Percentiles rank a stretch among this genome's conserved stretches.
phyloP scores from a whole-genome alignment of 2,797 vertebrate species.

The Buceros bicornis region DNA sequence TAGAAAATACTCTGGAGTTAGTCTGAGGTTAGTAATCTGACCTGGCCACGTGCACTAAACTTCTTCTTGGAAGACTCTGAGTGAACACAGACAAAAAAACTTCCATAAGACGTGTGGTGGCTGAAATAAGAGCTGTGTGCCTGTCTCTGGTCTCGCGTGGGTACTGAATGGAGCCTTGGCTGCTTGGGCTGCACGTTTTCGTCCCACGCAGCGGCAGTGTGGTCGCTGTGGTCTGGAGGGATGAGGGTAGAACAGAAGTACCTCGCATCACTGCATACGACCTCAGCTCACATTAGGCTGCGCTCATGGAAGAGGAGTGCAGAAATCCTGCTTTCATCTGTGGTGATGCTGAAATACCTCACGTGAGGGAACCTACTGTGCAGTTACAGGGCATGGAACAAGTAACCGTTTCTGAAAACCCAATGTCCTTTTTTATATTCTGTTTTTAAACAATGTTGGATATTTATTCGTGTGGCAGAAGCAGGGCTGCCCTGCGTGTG shows the following conservation, averaged over 20 bases:
- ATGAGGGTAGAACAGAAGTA: background rate
- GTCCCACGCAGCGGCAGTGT: accelerated
- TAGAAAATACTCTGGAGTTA: background rate
- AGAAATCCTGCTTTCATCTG: background rate
- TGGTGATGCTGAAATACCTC: constrained; percentile 21
- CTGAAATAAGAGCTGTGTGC: background rate
- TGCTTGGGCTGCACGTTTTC: background rate
- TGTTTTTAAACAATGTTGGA: background rate
- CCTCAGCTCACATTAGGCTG: background rate
- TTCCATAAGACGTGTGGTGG: background rate
- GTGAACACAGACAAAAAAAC: background rate
- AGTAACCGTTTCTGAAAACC: background rate
- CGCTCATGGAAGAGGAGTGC: background rate
- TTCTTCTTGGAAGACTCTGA: background rate
- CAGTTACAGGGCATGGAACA: background rate
- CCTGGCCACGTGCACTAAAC: background rate
- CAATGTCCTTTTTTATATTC: accelerated
- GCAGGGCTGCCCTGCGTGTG: constrained; percentile 1
- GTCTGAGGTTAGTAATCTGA: background rate
- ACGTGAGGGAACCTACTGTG: background rate
- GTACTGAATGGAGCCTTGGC: background rate
- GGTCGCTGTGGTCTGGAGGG: background rate
- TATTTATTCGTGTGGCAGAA: constrained; percentile 49
- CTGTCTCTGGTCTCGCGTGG: background rate
- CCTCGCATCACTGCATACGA: accelerated